Conservation (phyloP, 2,888 invertebrate genomes). For the Stenolophus ochropezus region DNA sequence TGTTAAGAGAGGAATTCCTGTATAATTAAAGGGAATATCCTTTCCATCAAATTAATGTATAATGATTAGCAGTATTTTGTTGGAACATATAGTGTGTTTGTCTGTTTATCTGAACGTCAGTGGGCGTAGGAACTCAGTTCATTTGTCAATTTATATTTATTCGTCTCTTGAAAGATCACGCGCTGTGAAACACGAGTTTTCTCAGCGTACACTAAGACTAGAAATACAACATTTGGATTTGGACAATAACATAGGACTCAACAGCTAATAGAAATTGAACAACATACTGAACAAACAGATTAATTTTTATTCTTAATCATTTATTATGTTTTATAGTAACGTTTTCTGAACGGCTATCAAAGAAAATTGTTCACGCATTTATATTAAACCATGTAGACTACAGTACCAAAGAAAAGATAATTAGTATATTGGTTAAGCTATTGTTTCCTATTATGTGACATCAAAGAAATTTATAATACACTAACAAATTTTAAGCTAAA, state of each 20-base stretch:
- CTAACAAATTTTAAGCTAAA: too few relatives aligned
- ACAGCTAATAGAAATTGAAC: conserved; percentile 24
- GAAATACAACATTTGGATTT: conserved; percentile 19
- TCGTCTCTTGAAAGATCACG: conserved; percentile 55
- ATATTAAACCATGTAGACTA: too few relatives aligned
- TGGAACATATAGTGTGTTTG: neutral
- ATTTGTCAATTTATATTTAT: conserved; percentile 60
- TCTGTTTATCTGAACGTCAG: conserved; percentile 7
- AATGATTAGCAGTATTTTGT: neutral
- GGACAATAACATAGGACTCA: conserved; percentile 22
- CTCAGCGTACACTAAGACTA: neutral
- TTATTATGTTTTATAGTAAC: neutral
- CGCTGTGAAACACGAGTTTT: conserved; percentile 42
- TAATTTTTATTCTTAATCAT: neutral
- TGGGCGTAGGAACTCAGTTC: conserved; percentile 52
- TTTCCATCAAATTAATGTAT: neutral
- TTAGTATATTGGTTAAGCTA: too few relatives aligned
- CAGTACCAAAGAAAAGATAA: too few relatives aligned
- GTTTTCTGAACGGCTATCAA: too few relatives aligned
- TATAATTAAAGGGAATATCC: too few relatives aligned
- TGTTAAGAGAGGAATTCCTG: too few relatives aligned
- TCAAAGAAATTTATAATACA: too few relatives aligned
- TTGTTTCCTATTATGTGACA: too few relatives aligned
- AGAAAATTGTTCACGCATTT: too few relatives aligned
- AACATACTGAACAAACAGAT: neutral